These are phyloP conservation scores for Eubucco bourcierii DNA, from an alignment of 2,113 vertebrate species.

Conservation along the genomic window DNA sequence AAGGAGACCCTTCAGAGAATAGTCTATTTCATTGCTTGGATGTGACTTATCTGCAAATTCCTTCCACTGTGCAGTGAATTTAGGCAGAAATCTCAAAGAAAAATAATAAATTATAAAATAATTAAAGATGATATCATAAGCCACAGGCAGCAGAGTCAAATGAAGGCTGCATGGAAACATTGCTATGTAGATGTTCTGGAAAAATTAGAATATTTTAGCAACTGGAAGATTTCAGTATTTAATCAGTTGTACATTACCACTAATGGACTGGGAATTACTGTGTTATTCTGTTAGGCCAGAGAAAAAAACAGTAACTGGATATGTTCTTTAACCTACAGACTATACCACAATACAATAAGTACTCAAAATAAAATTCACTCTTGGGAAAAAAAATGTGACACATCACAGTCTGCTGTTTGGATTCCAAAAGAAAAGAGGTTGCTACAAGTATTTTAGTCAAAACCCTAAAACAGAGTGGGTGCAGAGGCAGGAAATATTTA, in stretches of 20 bases:
- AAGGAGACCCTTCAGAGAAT: background rate
- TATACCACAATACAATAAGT: background rate
- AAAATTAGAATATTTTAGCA: background rate
- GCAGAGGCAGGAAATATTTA: slow-evolving; percentile 54
- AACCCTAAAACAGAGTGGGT: slow-evolving; percentile 17
- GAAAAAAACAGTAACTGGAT: background rate
- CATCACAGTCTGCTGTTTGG: background rate
- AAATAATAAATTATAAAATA: background rate
- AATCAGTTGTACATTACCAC: background rate
- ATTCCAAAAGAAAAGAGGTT: slow-evolving; percentile 21
- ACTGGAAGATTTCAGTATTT: background rate
- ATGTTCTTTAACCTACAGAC: background rate
- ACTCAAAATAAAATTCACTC: slow-evolving; percentile 11
- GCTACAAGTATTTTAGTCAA: slow-evolving; percentile 13
- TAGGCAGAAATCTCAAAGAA: background rate
- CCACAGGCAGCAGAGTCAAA: background rate
- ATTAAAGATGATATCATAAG: background rate
- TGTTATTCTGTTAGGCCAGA: background rate
- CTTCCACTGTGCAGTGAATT: background rate
- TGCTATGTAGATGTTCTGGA: background rate
- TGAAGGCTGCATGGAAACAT: background rate
- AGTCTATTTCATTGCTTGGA: background rate
- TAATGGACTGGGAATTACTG: background rate
- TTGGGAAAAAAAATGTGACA: slow-evolving; percentile 22
- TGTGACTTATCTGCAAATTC: background rate